These are phyloP conservation scores for Drymonia ruficornis DNA, from an alignment of 2,888 invertebrate species.

Conservation along the genomic window DNA sequence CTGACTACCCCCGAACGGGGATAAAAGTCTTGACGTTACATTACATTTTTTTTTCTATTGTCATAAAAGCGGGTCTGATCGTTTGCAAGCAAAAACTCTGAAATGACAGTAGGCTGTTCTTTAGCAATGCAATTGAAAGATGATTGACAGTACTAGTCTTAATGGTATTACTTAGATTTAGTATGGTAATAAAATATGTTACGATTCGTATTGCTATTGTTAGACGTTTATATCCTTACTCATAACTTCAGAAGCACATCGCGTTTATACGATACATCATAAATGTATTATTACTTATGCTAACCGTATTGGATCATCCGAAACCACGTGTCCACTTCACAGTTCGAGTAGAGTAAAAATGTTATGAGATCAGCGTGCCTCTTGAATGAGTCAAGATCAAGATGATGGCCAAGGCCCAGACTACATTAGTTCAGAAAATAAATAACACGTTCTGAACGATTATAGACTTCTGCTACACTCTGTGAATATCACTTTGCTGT, in stretches of 20 bases:
- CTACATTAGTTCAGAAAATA: background rate
- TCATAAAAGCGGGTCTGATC: too few relatives aligned
- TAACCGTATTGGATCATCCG: constrained; percentile 5
- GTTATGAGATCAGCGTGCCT: constrained; percentile 4
- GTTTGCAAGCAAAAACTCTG: too few relatives aligned
- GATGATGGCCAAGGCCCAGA: background rate
- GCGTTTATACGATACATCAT: background rate
- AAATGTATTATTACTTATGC: constrained; percentile 1
- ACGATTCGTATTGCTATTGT: background rate
- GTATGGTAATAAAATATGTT: background rate
- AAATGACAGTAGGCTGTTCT: too few relatives aligned
- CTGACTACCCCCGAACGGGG: too few relatives aligned
- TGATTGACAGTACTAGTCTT: too few relatives aligned
- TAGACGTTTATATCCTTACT: background rate
- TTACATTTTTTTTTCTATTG: too few relatives aligned
- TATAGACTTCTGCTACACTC: background rate
- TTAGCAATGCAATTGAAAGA: too few relatives aligned
- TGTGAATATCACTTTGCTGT: too few relatives aligned
- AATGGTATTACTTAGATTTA: too few relatives aligned
- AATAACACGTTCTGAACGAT: background rate
- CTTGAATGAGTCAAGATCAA: constrained; percentile 3
- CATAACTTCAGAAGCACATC: background rate
- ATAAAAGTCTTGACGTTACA: too few relatives aligned
- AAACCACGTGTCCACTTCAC: constrained; percentile 1
- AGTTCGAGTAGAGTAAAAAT: constrained; percentile 6